Percentiles rank a stretch among this genome's conserved stretches.
Evolutionary conservation across 2,888 invertebrate genomes (phyloP).

Genomic region (Dicyrtoma fusca): DNA sequence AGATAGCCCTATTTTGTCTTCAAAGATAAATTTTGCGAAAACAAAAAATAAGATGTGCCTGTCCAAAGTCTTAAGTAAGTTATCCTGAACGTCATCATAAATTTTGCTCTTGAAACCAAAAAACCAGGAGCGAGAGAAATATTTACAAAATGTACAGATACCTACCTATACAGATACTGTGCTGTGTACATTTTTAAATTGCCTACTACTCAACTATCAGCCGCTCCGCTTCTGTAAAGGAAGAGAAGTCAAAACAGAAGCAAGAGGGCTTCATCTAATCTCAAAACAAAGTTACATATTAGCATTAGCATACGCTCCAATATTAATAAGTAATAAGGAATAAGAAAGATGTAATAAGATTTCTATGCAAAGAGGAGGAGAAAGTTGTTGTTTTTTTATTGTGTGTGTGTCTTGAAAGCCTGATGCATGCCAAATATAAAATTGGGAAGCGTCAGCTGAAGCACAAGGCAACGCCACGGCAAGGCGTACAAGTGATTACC

Average conservation of each 20-base stretch:
- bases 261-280: conserved; percentile 7
- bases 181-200: no score
- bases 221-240: no score
- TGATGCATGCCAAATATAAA: neutral
- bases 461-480: no score
- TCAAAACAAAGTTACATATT: conserved; percentile 1
- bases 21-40: conserved; percentile 23
- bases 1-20: conserved; percentile 20
- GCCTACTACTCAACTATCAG: no score
- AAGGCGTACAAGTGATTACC: neutral
- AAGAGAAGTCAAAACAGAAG: no score
- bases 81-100: conserved; percentile 15
- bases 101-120: conserved; percentile 17
- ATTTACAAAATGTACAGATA: no score
- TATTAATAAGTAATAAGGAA: neutral
- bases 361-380: conserved; percentile 2
- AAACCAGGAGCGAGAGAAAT: conserved; percentile 16
- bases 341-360: neutral
- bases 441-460: neutral
- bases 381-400: conserved; percentile 21
- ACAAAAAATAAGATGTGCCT: conserved; percentile 17
- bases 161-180: no score
- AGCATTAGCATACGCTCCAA: no score
- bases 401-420: neutral
- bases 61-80: conserved; percentile 19